These are phyloP conservation scores for Gasteruption jaculator DNA, from an alignment of 2,888 invertebrate species.

Conservation along the genomic window DNA sequence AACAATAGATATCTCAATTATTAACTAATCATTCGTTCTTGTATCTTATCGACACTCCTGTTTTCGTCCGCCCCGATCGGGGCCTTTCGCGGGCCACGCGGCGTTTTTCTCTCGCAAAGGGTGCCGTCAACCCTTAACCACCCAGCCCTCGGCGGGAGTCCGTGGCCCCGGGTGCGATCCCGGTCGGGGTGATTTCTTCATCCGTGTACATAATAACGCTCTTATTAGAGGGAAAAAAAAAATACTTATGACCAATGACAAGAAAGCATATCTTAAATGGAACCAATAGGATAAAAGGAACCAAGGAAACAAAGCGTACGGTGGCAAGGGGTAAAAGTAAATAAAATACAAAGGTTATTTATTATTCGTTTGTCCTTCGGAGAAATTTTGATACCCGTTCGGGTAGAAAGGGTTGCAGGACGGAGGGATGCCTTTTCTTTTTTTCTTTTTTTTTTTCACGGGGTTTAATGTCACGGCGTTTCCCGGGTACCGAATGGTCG, in stretches of 20 bases:
- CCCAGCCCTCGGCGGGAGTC: no score
- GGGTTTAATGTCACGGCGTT: slow-evolving; percentile 36
- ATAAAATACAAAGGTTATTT: slow-evolving; percentile 2
- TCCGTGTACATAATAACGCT: no score
- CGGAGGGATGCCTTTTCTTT: not conserved
- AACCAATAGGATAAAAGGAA: slow-evolving; percentile 6
- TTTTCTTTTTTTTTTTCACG: slow-evolving; percentile 10
- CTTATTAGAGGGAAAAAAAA: no score
- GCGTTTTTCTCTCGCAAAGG: no score
- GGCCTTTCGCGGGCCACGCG: no score
- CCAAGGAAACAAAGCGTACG: slow-evolving; percentile 11
- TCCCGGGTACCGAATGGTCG: slow-evolving; percentile 33
- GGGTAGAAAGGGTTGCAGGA: slow-evolving; percentile 2
- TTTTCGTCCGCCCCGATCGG: no score
- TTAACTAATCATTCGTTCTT: no score
- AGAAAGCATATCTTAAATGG: slow-evolving; percentile 24
- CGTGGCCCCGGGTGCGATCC: no score
- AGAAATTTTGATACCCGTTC: slow-evolving; percentile 11
- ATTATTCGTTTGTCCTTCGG: slow-evolving; percentile 1
- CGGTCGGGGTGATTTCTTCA: no score
- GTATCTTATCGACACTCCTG: no score
- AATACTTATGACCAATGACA: slow-evolving; percentile 18
- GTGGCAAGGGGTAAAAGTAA: not conserved
- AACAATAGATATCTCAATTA: no score
- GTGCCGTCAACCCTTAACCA: no score